Evolutionary conservation across 1,140 invertebrate species (phyloP), one percentile per base, ranked within the genome.

Genomic region (Pseudachorutes palmiensis): DNA sequence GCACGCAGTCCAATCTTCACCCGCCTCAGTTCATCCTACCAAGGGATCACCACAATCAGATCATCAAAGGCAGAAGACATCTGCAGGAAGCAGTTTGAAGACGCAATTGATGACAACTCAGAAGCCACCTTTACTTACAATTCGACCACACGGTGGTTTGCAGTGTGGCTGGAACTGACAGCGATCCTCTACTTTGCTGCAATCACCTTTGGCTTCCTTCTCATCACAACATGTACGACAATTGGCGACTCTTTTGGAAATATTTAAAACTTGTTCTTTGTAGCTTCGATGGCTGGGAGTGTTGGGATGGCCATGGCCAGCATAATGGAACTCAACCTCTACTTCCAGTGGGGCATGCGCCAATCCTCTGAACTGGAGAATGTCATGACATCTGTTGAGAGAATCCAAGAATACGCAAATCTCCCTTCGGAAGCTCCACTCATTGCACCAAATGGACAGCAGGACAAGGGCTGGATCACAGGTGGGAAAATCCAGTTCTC

Each of bases 41-140:
- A 91, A 78, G 94, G 94, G 2, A 79, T 97, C 28, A 83, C 89
- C 0, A 96, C 92, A 0, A 93, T 98, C 61, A 81, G 94, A 65
- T 91, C 92, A 0, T 94, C 90, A 72, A 82, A 83, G 48, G 80
- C 83, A 5, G 81, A 94, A 78, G 80, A 86, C 70, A 85, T 88
- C 63, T 83, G 96, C 14, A 87, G 88, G 70, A 78, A 85, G 32
- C 87, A 91, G 78, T 92, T 91, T 72, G 88, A 92, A 55, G 33
- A n/a, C 9, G 36, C 14, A 9, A 24, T 65, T 49, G 68, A 88
- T 75, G 70, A 84, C 33, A 86, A 88, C 73, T 86, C 85, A 66
- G 83, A 85, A 14, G 84, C 85, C 60, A 87, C 83, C 82, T 77
- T 62, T 85, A 82, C 71, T 71, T 86, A 86, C 71, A 81, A 86